Evolutionary conservation across 2,888 invertebrate genomes (phyloP).

Genomic region (Rugalucina vietnamica): DNA sequence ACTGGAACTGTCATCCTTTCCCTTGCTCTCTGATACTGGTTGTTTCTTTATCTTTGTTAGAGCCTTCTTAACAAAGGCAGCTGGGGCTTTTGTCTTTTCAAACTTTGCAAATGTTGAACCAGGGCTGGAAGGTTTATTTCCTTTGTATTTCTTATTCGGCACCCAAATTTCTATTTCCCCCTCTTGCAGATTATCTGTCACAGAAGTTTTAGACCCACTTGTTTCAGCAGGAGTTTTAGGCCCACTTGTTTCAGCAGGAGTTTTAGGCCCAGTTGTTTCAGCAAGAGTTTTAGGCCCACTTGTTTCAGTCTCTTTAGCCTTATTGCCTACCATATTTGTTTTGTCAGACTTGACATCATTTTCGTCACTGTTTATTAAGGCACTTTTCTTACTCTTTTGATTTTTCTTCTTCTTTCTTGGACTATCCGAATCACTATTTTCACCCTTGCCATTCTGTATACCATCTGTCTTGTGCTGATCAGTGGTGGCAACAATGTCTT

Average conservation of each 20-base stretch:
- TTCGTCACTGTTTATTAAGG: neutral
- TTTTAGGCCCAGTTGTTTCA: neutral
- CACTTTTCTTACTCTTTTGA: neutral
- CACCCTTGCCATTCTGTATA: neutral
- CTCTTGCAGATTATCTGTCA: slow-evolving; percentile 35
- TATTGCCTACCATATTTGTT: neutral
- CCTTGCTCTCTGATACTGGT: slow-evolving; percentile 8
- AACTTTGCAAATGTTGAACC: slow-evolving; percentile 64
- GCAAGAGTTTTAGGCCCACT: neutral
- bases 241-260: neutral
- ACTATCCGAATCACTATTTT: neutral
- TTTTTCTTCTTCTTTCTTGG: neutral
- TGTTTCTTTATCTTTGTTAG: slow-evolving; percentile 46
- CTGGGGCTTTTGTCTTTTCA: slow-evolving; percentile 65
- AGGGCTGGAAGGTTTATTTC: slow-evolving; percentile 25
- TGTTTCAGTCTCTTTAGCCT: neutral
- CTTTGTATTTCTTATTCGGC: slow-evolving; percentile 69
- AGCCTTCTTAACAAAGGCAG: slow-evolving; percentile 69
- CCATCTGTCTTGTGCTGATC: neutral
- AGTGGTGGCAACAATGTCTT: neutral
- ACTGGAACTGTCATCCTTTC: neutral
- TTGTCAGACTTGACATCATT: neutral
- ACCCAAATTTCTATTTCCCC: slow-evolving; percentile 66
- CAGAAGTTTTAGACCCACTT: neutral
- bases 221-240: neutral